Evolutionary conservation across 1,140 invertebrate species (phyloP), one percentile per base, ranked within the genome.

Genomic region (Aphidius ervi): DNA sequence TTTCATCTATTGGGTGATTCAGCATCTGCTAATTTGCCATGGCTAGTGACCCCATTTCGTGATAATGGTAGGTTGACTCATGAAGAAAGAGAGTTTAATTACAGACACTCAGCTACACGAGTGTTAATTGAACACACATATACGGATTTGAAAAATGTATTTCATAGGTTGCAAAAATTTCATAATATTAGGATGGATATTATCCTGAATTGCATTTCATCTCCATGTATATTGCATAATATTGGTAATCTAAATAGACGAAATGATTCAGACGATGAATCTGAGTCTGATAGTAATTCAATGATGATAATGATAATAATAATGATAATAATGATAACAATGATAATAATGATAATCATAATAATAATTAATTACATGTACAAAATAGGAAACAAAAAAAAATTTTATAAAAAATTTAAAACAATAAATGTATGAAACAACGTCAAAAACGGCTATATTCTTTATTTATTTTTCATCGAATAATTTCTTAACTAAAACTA

Each of bases 171-270:
- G 23, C 10, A 6, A 9, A 10, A 10, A 16, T 8, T 52, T 4
- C 5, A 52, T 39, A 52, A 23, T 16, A 16, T 31, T 1, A 9
- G n/a, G 20, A 52, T 52, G 5, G 50, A 52, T 23, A 37, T 23
- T 9, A 52, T 52, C 6, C 5, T 31, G 3, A 20, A 23, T 23
- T 16, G n/a, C 2, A 31, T 52, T 31, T 16, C 9, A 37, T 9
- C 50, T 52, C 3, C 50, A 52, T 52, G 50, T 39, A 52, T 52
- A 10, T 31, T 52, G 5, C 37, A 39, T 6, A 52, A 52, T 39
- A 37, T 52, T 23, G 1, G 23, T 23, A 23, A 23, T 23, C 3
- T 23, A 23, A 23, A 23, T 23, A 23, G 23, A 23, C 23, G 3
- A 23, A 23, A 23, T 23, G 23, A 23, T 23, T 23, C 23, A 23